Percentiles rank a stretch among this genome's conserved stretches.
phyloP scores from a whole-genome alignment of 2,888 invertebrate genomes.

The Buathra laborator region DNA sequence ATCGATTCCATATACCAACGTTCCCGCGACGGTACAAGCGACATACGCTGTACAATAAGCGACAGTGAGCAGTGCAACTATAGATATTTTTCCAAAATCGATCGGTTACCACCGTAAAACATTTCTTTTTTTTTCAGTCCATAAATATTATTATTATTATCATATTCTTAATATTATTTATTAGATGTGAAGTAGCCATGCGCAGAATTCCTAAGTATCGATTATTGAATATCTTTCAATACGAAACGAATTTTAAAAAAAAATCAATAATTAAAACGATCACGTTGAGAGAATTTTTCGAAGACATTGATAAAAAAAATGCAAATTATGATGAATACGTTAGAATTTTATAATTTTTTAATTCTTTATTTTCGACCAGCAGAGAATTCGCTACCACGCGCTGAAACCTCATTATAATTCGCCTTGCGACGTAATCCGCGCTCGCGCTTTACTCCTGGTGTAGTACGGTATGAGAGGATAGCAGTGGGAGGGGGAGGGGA shows the following conservation, averaged over 20 bases:
- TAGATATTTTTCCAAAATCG: not conserved
- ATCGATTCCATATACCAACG: slow-evolving; percentile 15
- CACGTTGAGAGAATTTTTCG: too few relatives aligned
- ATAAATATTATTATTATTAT: not conserved
- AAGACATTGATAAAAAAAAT: too few relatives aligned
- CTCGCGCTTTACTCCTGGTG: slow-evolving; percentile 31
- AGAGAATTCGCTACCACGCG: slow-evolving; percentile 25
- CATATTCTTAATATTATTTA: not conserved
- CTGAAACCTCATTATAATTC: slow-evolving; percentile 63
- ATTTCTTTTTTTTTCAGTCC: not conserved
- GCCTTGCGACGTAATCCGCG: slow-evolving; percentile 60
- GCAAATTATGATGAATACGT: too few relatives aligned
- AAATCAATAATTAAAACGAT: too few relatives aligned
- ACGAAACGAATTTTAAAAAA: too few relatives aligned
- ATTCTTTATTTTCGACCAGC: slow-evolving; percentile 22
- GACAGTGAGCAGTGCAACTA: not conserved
- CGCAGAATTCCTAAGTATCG: not conserved
- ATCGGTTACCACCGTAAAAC: not conserved
- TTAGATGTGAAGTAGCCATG: not conserved
- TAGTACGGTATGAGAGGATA: slow-evolving; percentile 32
- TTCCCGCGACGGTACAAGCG: not conserved
- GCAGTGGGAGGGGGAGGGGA: slow-evolving; percentile 33
- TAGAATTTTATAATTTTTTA: not conserved
- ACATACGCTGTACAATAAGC: not conserved
- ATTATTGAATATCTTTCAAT: too few relatives aligned